These are phyloP conservation scores for Cristatella mucedo DNA, from an alignment of 2,888 invertebrate genomes.

Conservation along the genomic window DNA sequence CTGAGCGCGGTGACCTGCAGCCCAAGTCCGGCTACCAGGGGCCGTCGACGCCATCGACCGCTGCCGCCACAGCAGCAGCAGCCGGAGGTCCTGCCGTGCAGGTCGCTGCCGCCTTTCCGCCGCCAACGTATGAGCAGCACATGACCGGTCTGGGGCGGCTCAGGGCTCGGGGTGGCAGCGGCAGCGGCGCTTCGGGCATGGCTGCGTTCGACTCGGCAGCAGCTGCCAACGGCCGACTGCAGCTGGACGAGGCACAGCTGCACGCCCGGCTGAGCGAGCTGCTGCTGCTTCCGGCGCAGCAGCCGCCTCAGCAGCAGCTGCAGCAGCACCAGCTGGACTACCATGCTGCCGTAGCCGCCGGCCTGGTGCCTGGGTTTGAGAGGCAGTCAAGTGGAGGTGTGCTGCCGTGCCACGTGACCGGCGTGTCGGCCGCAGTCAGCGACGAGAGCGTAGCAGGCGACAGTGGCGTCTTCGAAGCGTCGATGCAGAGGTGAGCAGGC, in stretches of 20 bases:
- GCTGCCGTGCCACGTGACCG: background rate
- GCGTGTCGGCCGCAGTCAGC: constrained; percentile 82
- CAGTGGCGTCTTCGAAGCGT: constrained; percentile 41
- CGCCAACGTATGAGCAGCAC: constrained; percentile 50
- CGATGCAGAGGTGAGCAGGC: constrained; percentile 33
- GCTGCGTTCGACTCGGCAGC: background rate
- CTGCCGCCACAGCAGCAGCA: no score
- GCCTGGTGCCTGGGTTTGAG: background rate
- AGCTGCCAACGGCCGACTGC: background rate
- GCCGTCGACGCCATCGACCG: no score
- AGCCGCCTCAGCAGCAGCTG: background rate
- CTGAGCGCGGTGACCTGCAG: no score
- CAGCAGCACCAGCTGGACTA: background rate
- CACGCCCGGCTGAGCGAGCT: constrained; percentile 10
- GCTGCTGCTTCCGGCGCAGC: no score
- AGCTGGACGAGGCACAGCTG: constrained; percentile 8
- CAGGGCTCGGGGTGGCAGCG: constrained; percentile 8
- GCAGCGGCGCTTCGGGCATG: background rate
- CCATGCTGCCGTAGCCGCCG: background rate
- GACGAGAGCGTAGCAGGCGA: constrained; percentile 86
- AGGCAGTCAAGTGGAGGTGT: constrained; percentile 1
- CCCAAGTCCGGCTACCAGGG: no score
- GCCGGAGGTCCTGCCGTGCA: no score
- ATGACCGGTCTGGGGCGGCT: constrained; percentile 20
- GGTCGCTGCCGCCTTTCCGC: no score